Base-by-base conservation (phyloP, 2,888 invertebrate species). In the Drosophila pullipes region DNA sequence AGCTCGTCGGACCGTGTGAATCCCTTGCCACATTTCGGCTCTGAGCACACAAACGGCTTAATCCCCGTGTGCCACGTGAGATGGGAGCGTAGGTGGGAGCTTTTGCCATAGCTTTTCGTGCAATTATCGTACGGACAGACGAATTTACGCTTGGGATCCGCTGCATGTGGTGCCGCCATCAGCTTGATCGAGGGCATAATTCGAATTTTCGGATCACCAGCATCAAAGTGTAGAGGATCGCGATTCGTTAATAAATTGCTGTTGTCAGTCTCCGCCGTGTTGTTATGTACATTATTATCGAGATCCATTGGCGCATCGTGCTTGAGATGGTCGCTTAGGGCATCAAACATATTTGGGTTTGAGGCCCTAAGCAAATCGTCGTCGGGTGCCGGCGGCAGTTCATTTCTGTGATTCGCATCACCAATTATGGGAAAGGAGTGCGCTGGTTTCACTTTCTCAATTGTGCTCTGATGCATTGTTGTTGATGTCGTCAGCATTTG, bases 11-110 rank as follows among this genome's bases (percentile, higher is more conserved):
- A 93, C 16, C 92, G 89, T 0, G 93, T 93, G 41, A 93, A 93
- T 16, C 93, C 91, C 69, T 92, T 93, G 2, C 92, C 92, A 37
- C 92, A 93, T 30, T 87, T 89, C 0, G 88, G 79, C 31, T 90
- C 87, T n/a, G 76, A 81, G 66, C 92, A 93, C 4, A 92, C 90
- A 64, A 92, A 93, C 0, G 92, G 92, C 50, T 93, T 93, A 30
- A 92, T 91, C 6, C 92, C 92, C 4, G 93, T 92, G 59, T 93
- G 92, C 92, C 92, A 93, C n/a, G 92, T 93, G 37, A 93, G 83
- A 84, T 93, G 92, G 30, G 92, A 92, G 44, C 92, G 92, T 63
- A 93, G 80, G 78, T 93, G 92, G 39, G 92, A 93, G 76, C 93
- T 93, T 76, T 93, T 93, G 9, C 93, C 93, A 72, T 93, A 93